These are phyloP conservation scores for Actinia equina DNA, from an alignment of 64 coral and sea anemone genomes.

Conservation along the genomic window DNA sequence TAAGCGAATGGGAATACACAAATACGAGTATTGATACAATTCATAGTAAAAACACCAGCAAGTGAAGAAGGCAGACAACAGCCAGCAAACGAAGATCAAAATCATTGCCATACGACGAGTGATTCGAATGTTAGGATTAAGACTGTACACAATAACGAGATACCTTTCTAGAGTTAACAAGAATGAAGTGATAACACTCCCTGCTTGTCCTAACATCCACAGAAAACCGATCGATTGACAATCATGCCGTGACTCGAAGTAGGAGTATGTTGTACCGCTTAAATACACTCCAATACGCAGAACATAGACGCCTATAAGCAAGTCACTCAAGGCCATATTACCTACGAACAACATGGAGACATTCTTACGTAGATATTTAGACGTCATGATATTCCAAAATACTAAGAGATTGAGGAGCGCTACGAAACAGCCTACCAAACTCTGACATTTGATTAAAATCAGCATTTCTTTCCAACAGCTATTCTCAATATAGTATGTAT, in stretches of 20 bases:
- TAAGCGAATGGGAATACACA: not conserved
- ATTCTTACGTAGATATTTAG: not conserved
- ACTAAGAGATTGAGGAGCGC: not conserved
- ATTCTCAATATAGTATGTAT: not conserved
- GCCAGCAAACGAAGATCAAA: too few relatives aligned
- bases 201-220: not conserved
- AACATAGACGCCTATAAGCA: not conserved
- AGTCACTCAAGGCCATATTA: constrained; percentile 3
- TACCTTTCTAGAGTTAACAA: not conserved
- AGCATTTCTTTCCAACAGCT: not conserved
- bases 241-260: not conserved
- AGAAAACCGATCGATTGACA: not conserved
- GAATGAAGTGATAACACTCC: not conserved
- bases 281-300: not conserved
- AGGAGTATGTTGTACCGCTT: not conserved
- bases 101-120: not conserved
- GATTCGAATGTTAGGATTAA: not conserved
- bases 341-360: not conserved
- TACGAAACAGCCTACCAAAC: not conserved
- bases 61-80: not conserved
- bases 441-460: not conserved
- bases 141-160: not conserved
- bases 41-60: not conserved
- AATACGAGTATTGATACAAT: not conserved
- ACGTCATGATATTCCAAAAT: not conserved